Evolutionary conservation across 2,113 vertebrate genomes (phyloP), one percentile per base, ranked within the genome.

Genomic region (Zosterops hypoxanthus): DNA sequence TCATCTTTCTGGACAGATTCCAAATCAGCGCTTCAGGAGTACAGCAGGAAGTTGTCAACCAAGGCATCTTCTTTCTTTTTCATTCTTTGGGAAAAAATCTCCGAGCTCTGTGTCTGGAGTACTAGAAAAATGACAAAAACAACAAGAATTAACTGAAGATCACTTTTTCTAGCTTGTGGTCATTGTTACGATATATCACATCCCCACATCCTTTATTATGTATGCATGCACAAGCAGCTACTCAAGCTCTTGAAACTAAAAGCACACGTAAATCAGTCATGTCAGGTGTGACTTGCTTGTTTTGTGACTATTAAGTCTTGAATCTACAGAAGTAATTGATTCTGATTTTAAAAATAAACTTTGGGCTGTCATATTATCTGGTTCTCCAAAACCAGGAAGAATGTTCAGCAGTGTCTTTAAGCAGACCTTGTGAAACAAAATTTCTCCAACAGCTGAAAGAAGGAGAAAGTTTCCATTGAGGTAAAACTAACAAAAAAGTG

Each of bases 371-470:
- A 4, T 60, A 42, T 87, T 73, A 36, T 11, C 23, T 22, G 21
- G 24, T 75, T 83, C 46, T 92, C 80, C 73, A 86, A 95, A 95
- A 73, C 21, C 25, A 76, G 42, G 41, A 88, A 94, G 75, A 94
- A 92, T 47, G 23, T 81, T 88, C 80, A 91, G 63, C 49, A 85
- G 39, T 68, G 26, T 89, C 41, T 8, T 69, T 89, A 69, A 87
- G 78, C 41, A 92, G 42, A 88, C 47, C 76, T 82, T 47, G 36
- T 89, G 93, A 97, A 96, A 96, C 36, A 61, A 93, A 95, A 94
- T 91, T 85, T 72, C 41, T 91, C 33, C 88, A 97, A 95, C 93
- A 98, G 96, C 97, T 98, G 97, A 97, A 87, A 69, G 41, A 63
- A 91, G 75, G 60, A 97, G 78, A 97, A 97, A 93, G 52, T 59